These are phyloP conservation scores for Zeuzera pyrina DNA, from an alignment of 2,888 invertebrate genomes.

Conservation along the genomic window DNA sequence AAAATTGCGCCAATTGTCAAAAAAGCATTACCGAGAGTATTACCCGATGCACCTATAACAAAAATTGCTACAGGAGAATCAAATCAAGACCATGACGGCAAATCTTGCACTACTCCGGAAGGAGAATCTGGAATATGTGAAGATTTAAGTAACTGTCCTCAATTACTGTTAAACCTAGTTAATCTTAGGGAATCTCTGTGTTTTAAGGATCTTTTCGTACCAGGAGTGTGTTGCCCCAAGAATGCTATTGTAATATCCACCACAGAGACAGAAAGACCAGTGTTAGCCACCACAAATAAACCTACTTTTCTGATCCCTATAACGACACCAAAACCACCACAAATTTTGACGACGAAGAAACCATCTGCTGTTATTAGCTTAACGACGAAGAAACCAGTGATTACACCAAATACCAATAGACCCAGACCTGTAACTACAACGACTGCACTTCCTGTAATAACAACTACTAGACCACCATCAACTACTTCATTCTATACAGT, in stretches of 20 bases:
- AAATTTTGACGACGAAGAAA: constrained; percentile 17
- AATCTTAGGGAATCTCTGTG: constrained; percentile 89
- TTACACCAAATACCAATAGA: constrained; percentile 41
- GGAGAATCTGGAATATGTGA: constrained; percentile 87
- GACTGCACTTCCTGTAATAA: constrained; percentile 26
- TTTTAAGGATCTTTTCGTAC: constrained; percentile 92
- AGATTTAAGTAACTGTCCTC: constrained; percentile 91
- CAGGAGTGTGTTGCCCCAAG: constrained; percentile 92
- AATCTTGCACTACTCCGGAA: constrained; percentile 85
- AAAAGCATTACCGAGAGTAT: constrained; percentile 52
- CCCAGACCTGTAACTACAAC: constrained; percentile 37
- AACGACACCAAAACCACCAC: constrained; percentile 41
- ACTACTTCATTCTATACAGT: constrained; percentile 66
- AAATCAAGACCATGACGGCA: constrained; percentile 66
- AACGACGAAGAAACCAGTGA: constrained; percentile 40
- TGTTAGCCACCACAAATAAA: constrained; percentile 45
- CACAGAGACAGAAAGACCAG: constrained; percentile 39
- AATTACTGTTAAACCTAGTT: constrained; percentile 84
- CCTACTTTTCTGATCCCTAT: constrained; percentile 59
- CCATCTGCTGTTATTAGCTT: constrained; percentile 20
- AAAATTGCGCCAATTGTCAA: constrained; percentile 82
- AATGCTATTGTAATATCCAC: constrained; percentile 47
- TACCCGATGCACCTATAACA: constrained; percentile 56
- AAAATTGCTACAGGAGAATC: constrained; percentile 58
- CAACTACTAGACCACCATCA: constrained; percentile 34